Conservation (phyloP, 2,888 invertebrate species). For the Pyrrhosoma nymphula region DNA sequence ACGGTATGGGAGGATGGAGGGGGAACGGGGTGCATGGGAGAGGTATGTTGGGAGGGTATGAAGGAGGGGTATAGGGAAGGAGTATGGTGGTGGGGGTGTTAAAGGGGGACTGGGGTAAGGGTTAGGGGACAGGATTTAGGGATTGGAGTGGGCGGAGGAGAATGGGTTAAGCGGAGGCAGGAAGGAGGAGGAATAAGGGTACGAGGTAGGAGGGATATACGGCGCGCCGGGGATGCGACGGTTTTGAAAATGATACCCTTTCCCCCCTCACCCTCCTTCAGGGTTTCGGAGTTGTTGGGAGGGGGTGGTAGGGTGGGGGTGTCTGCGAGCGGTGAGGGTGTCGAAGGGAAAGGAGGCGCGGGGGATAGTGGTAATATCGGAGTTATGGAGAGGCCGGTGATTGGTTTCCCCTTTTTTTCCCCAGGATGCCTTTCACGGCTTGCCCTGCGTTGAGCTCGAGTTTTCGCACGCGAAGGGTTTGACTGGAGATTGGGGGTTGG, state of each 20-base stretch:
- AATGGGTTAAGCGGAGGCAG: no score
- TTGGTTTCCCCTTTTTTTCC: not conserved
- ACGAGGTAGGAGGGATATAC: not conserved
- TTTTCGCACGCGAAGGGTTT: not conserved
- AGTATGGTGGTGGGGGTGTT: not conserved
- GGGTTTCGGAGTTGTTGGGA: not conserved
- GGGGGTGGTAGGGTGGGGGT: not conserved
- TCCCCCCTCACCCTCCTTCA: not conserved
- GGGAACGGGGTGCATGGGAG: not conserved
- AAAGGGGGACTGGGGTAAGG: no score
- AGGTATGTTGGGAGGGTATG: not conserved
- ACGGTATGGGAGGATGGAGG: not conserved
- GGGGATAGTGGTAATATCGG: constrained; percentile 21
- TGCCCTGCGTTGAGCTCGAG: not conserved
- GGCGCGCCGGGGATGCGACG: not conserved
- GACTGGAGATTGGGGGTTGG: not conserved
- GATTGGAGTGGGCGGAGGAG: no score
- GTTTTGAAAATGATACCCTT: not conserved
- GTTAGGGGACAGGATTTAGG: no score
- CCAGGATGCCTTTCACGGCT: not conserved
- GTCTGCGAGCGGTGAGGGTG: not conserved
- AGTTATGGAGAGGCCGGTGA: constrained; percentile 23
- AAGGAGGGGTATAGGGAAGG: not conserved
- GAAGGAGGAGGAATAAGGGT: no score
- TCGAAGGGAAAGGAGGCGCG: not conserved